phyloP scores from a whole-genome alignment of 2,113 vertebrate genomes.

The Speoplatyrhinus poulsoni region DNA sequence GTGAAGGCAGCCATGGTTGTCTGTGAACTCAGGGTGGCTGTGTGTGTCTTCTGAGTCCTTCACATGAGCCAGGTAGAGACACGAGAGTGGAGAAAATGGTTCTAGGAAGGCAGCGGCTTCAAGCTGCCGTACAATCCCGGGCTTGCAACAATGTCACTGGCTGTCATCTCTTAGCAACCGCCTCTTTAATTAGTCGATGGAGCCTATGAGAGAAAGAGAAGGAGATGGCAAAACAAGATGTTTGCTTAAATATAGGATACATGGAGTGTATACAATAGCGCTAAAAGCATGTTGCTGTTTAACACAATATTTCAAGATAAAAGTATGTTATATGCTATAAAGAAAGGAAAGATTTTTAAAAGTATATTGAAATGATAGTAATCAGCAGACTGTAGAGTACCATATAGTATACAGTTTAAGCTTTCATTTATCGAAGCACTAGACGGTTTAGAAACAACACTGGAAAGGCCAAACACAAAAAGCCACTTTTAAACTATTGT shows the following conservation, averaged over 20 bases:
- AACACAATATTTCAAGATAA: neutral
- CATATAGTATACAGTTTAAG: neutral
- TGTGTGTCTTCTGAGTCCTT: slow-evolving; percentile 27
- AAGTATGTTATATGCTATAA: neutral
- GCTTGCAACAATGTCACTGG: slow-evolving; percentile 50
- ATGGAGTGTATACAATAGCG: neutral
- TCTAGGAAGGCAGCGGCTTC: slow-evolving; percentile 48
- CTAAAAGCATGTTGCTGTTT: neutral
- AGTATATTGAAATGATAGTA: neutral
- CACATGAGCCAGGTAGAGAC: slow-evolving; percentile 51
- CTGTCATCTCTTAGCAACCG: slow-evolving; percentile 78
- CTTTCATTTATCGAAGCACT: neutral
- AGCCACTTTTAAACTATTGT: neutral
- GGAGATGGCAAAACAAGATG: slow-evolving; percentile 28
- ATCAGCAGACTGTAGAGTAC: neutral
- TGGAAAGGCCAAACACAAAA: neutral
- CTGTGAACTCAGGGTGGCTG: slow-evolving; percentile 1
- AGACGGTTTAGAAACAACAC: neutral
- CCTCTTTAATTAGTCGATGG: slow-evolving; percentile 74
- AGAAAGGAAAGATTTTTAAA: neutral
- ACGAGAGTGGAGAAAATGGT: slow-evolving; percentile 30
- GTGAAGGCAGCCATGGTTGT: slow-evolving; percentile 67
- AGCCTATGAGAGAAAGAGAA: slow-evolving; percentile 53
- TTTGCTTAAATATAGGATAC: slow-evolving; percentile 29
- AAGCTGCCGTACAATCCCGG: slow-evolving; percentile 63